Percentiles rank a stretch among this genome's conserved stretches.
These are phyloP conservation scores for Sinopyrophorus schimmeli DNA, from an alignment of 2,888 invertebrate species.

Conservation along the genomic window DNA sequence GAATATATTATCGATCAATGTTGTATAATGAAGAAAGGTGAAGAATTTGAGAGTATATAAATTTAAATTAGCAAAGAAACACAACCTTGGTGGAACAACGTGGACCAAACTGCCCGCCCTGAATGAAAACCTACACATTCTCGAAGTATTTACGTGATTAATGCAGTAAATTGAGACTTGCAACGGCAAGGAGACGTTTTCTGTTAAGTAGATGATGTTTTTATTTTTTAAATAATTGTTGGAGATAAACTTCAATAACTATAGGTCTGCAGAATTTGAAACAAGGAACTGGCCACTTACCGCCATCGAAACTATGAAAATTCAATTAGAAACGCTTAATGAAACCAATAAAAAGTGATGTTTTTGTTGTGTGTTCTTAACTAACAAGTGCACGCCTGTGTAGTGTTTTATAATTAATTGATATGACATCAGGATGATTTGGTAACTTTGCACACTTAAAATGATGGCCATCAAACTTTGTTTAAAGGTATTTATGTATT, in stretches of 20 bases:
- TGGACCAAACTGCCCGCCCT: constrained; percentile 50
- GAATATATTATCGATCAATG: too few species aligned
- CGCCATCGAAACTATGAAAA: neutral
- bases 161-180: constrained; percentile 57
- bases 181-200: constrained; percentile 50
- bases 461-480: constrained; percentile 24
- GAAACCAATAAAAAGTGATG: constrained; percentile 10
- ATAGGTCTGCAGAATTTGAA: neutral
- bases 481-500: constrained; percentile 21
- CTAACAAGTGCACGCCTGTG: constrained; percentile 12
- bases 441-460: constrained; percentile 18
- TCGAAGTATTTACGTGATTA: constrained; percentile 57
- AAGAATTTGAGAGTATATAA: too few species aligned
- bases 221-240: constrained; percentile 8
- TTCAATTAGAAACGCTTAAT: neutral
- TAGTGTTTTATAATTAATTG: constrained; percentile 17
- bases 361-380: constrained; percentile 16
- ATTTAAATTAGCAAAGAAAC: constrained; percentile 1
- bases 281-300: neutral
- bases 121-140: constrained; percentile 58
- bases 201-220: constrained; percentile 29
- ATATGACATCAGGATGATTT: constrained; percentile 29
- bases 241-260: neutral
- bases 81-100: constrained; percentile 37
- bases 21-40: too few species aligned